These are phyloP conservation scores for Neoniphon sammara DNA, from an alignment of 2,797 vertebrate species.

Conservation along the genomic window DNA sequence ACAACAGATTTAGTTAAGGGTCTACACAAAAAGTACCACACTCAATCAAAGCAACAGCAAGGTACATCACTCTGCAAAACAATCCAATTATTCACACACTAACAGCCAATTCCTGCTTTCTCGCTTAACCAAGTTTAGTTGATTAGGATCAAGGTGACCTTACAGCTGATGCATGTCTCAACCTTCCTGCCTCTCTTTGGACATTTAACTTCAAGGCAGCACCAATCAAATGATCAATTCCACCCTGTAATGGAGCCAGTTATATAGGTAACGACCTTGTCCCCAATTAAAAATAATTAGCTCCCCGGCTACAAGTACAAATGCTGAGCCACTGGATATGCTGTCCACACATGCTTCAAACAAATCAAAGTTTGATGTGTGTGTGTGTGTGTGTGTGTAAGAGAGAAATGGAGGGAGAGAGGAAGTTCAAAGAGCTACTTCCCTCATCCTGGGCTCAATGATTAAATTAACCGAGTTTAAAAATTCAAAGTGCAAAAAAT, in stretches of 20 bases:
- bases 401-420: background rate
- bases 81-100: background rate
- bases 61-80: conserved; percentile 22
- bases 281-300: conserved; percentile 43
- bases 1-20: background rate
- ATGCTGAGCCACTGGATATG: conserved; percentile 29
- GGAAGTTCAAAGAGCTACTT: conserved; percentile 30
- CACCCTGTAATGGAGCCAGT: conserved; percentile 25
- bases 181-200: conserved; percentile 1
- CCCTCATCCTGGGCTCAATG: background rate
- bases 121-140: conserved; percentile 25
- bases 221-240: conserved; percentile 51
- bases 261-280: conserved; percentile 35
- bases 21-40: background rate
- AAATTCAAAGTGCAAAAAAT: conserved; percentile 23
- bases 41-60: conserved; percentile 25
- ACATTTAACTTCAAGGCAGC: conserved; percentile 34
- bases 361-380: conserved; percentile 19
- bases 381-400: background rate
- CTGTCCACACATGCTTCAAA: conserved; percentile 28
- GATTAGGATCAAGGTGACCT: conserved; percentile 26
- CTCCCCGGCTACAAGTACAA: conserved; percentile 33
- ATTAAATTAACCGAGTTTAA: conserved; percentile 33
- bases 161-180: conserved; percentile 15
- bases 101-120: background rate